These are phyloP conservation scores for Eolophus roseicapilla DNA, from an alignment of 2,113 vertebrate species.

Conservation along the genomic window DNA sequence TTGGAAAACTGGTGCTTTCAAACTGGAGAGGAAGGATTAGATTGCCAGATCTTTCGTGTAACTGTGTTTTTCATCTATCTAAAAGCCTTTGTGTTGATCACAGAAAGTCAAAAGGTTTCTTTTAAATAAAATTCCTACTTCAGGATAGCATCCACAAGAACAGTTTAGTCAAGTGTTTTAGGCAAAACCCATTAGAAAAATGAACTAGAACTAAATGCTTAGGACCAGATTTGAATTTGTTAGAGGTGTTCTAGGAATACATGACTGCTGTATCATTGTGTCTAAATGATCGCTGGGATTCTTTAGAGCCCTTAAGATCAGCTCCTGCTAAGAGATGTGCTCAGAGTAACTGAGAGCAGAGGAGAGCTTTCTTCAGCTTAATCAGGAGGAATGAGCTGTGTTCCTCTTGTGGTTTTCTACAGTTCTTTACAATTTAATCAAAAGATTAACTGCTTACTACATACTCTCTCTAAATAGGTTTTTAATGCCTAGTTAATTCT, in stretches of 20 bases:
- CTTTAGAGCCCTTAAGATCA: not conserved
- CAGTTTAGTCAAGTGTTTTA: not conserved
- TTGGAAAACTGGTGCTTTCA: not conserved
- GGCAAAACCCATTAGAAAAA: not conserved
- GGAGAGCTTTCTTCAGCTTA: not conserved
- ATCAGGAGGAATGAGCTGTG: not conserved
- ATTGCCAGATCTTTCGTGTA: not conserved
- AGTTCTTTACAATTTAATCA: conserved; percentile 40
- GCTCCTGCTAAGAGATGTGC: not conserved
- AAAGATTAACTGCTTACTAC: conserved; percentile 4
- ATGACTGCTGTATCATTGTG: not conserved
- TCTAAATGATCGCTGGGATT: not conserved
- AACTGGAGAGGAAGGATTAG: not conserved
- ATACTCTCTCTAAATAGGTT: conserved; percentile 14
- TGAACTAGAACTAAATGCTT: not conserved
- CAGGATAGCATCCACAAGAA: not conserved
- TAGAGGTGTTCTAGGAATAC: not conserved
- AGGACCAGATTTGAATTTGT: not conserved
- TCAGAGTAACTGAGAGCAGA: not conserved
- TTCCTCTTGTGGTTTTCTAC: conserved; percentile 26
- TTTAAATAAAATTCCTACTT: not conserved
- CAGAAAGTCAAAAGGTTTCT: not conserved
- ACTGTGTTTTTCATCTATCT: not conserved
- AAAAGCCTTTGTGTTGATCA: not conserved
- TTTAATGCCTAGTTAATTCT: conserved; percentile 61